Conservation (phyloP, 1,140 invertebrate genomes). For the Penaeus chinensis region DNA sequence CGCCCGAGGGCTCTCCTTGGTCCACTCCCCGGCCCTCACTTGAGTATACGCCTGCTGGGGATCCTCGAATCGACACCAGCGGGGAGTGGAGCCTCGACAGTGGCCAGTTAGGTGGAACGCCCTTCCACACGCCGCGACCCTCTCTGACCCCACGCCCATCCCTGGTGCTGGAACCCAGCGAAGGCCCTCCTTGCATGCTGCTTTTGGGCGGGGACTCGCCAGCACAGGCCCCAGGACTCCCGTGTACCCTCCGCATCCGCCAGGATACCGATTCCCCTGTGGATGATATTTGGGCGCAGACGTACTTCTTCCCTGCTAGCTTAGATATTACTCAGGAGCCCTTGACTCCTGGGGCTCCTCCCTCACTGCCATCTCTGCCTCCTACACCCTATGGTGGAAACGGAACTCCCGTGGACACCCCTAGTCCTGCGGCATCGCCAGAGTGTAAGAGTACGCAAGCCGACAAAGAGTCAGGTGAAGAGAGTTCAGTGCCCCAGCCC, state of each 20-base stretch:
- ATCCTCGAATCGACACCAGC: neutral
- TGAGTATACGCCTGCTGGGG: slow-evolving; percentile 38
- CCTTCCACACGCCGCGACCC: slow-evolving; percentile 56
- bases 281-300: slow-evolving; percentile 35
- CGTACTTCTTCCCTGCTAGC: neutral
- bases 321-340: no score
- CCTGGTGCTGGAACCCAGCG: slow-evolving; percentile 53
- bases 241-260: slow-evolving; percentile 26
- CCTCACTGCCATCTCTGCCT: no score
- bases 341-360: no score
- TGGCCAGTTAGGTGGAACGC: slow-evolving; percentile 26
- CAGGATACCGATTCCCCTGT: slow-evolving; percentile 44
- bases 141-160: slow-evolving; percentile 57
- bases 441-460: no score
- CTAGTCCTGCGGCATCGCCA: no score
- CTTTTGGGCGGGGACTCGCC: slow-evolving; percentile 42
- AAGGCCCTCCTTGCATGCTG: slow-evolving; percentile 42
- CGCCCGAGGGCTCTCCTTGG: slow-evolving; percentile 58
- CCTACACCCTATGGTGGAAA: no score
- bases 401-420: no score
- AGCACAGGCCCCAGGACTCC: neutral
- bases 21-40: slow-evolving; percentile 59
- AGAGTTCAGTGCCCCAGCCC: no score
- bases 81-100: slow-evolving; percentile 22
- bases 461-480: no score